These are phyloP conservation scores for Heliothis virescens DNA, from an alignment of 1,140 invertebrate genomes.

Conservation along the genomic window DNA sequence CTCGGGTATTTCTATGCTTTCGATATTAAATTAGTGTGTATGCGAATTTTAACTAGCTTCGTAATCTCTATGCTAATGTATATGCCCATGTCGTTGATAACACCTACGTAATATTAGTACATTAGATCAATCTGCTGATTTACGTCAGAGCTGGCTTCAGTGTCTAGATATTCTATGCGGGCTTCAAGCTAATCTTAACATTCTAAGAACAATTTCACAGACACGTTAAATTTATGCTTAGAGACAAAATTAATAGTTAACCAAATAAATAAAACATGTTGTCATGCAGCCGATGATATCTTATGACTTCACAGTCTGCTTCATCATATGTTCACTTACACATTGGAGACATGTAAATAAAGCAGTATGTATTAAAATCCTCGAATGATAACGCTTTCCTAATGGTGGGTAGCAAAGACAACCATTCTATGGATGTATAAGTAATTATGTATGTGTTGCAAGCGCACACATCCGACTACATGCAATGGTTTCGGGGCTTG, in stretches of 20 bases:
- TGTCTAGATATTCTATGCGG: constrained; percentile 85
- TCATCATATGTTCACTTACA: constrained; percentile 20
- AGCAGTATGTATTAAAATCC: constrained; percentile 21
- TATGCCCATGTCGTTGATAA: constrained; percentile 80
- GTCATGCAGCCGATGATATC: constrained; percentile 33
- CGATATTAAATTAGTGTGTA: constrained; percentile 85
- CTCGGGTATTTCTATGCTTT: constrained; percentile 86
- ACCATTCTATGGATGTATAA: constrained; percentile 7
- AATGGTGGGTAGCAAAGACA: constrained; percentile 26
- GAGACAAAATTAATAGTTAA: constrained; percentile 43
- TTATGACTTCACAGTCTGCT: constrained; percentile 16
- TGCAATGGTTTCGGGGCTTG: constrained; percentile 44
- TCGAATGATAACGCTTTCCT: constrained; percentile 40
- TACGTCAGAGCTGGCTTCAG: constrained; percentile 83
- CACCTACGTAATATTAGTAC: constrained; percentile 81
- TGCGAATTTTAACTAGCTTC: constrained; percentile 84
- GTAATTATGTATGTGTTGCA: neutral
- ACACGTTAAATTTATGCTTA: constrained; percentile 46
- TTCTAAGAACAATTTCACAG: constrained; percentile 61
- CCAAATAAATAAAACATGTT: constrained; percentile 29
- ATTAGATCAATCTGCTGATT: constrained; percentile 84
- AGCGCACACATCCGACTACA: constrained; percentile 20
- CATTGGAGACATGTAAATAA: constrained; percentile 46
- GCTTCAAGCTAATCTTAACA: constrained; percentile 82
- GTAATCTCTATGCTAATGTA: constrained; percentile 85